Conservation (phyloP, 2,888 invertebrate genomes). For the Beris morrisii region DNA sequence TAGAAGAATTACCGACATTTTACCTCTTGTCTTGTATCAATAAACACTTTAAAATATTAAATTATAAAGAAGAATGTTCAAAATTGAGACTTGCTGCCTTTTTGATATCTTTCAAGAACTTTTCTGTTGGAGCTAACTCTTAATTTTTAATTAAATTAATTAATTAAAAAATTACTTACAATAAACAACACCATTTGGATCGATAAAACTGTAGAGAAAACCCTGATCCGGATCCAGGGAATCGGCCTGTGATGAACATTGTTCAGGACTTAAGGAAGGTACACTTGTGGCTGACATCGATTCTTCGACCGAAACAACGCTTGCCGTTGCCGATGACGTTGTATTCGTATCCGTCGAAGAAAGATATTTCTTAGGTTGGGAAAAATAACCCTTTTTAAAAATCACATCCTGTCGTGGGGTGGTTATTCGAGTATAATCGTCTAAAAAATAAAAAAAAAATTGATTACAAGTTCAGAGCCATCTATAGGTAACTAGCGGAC, state of each 20-base stretch:
- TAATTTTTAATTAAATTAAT: background rate
- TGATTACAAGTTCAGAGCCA: background rate
- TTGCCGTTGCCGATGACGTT: slow-evolving; percentile 41
- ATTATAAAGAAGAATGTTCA: no score
- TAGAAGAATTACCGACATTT: no score
- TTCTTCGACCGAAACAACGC: slow-evolving; percentile 42
- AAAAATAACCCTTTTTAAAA: slow-evolving; percentile 70
- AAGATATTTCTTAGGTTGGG: slow-evolving; percentile 49
- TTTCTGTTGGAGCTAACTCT: no score
- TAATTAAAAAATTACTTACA: slow-evolving; percentile 50
- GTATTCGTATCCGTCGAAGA: slow-evolving; percentile 40
- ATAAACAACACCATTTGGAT: slow-evolving; percentile 58
- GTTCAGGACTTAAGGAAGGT: slow-evolving; percentile 40
- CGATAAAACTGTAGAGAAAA: slow-evolving; percentile 54
- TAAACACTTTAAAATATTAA: no score
- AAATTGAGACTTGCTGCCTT: no score
- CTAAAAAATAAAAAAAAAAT: slow-evolving; percentile 50
- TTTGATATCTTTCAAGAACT: no score
- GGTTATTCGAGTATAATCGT: slow-evolving; percentile 70
- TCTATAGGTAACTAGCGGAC: background rate
- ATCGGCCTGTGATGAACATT: slow-evolving; percentile 39
- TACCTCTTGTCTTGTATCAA: no score
- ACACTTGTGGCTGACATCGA: slow-evolving; percentile 40
- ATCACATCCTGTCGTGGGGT: slow-evolving; percentile 71
- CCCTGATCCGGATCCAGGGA: slow-evolving; percentile 39